Conservation (phyloP, 2,888 invertebrate species). For the Apodemia mormo region DNA sequence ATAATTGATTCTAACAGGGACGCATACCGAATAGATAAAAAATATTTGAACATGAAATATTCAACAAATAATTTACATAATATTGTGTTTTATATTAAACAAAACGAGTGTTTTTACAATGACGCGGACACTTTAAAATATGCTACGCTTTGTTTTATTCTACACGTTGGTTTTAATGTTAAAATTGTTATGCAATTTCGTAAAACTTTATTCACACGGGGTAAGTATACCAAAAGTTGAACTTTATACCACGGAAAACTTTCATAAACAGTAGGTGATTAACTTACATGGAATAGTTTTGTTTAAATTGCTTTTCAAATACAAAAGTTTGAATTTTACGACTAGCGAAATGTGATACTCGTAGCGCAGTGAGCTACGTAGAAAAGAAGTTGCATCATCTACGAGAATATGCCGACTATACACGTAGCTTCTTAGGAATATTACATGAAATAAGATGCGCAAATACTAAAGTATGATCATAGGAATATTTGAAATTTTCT, state of each 20-base stretch:
- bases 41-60: too few relatives aligned
- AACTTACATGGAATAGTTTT: conserved; percentile 11
- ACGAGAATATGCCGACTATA: neutral
- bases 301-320: conserved; percentile 11
- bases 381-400: neutral
- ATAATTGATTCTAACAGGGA: too few relatives aligned
- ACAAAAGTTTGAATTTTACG: neutral
- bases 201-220: conserved; percentile 9
- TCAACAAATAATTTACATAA: too few relatives aligned
- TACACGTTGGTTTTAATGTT: neutral
- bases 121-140: neutral
- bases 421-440: neutral
- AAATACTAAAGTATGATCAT: too few relatives aligned
- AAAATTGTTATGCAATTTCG: conserved; percentile 9
- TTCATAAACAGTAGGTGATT: conserved; percentile 15
- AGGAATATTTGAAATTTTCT: too few relatives aligned
- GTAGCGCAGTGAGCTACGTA: neutral
- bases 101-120: neutral
- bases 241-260: neutral
- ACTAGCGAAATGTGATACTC: neutral
- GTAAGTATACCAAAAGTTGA: neutral
- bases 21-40: too few relatives aligned
- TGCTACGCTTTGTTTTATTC: neutral
- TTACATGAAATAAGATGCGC: neutral
- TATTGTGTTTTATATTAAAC: neutral